A percentile compares a stretch with the other conserved stretches of the same genome.
These are phyloP conservation scores for Eospalax fontanierii DNA, from an alignment of 2,797 vertebrate genomes.

Conservation along the genomic window DNA sequence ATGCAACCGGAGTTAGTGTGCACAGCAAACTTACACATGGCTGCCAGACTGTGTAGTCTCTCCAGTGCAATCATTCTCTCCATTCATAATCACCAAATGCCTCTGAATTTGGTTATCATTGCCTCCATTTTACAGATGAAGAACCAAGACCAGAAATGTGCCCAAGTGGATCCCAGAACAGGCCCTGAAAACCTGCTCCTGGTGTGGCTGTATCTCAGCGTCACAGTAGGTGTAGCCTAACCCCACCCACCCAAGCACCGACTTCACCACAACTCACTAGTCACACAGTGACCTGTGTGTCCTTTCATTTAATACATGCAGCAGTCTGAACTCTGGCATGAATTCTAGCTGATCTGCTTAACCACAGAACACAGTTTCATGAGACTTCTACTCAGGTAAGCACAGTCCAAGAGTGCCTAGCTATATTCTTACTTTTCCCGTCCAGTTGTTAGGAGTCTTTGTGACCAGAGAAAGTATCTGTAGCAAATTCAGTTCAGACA, in stretches of 20 bases:
- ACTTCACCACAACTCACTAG: background rate
- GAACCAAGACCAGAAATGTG: background rate
- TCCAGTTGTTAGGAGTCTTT: background rate
- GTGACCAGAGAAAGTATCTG: background rate
- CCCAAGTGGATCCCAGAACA: background rate
- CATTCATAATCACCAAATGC: background rate
- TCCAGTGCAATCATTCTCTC: background rate
- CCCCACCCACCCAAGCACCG: background rate
- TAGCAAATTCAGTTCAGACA: background rate
- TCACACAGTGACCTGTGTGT: background rate
- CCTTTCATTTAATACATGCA: background rate
- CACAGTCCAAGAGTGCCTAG: background rate
- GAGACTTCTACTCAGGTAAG: background rate
- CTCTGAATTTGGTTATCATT: rapidly evolving
- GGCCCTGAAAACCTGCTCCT: background rate
- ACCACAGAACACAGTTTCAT: background rate
- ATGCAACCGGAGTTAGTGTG: background rate
- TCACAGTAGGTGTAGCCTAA: no score
- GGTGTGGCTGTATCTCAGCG: background rate
- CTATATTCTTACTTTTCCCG: background rate
- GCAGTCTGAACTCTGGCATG: no score
- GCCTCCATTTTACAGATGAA: background rate
- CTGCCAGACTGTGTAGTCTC: background rate
- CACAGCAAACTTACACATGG: rapidly evolving
- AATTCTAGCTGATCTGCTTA: background rate